phyloP scores from a whole-genome alignment of 64 coral and sea anemone species.

The Platygyra sinensis region DNA sequence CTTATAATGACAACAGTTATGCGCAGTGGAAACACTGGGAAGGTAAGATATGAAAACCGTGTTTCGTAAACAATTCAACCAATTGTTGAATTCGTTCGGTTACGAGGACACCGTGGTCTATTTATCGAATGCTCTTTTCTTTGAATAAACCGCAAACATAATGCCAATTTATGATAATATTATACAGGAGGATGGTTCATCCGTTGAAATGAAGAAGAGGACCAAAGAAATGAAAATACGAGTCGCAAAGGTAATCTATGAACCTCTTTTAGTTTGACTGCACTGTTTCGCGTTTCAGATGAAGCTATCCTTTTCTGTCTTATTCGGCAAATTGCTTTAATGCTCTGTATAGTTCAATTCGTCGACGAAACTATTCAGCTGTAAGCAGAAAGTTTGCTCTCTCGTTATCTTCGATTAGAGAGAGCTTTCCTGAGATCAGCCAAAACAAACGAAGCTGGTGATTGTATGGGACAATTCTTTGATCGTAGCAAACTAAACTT shows the following conservation, averaged over 20 bases:
- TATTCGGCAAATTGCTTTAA: not conserved
- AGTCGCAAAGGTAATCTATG: slow-evolving; percentile 13
- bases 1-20: slow-evolving; percentile 22
- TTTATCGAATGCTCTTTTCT: not conserved
- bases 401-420: not conserved
- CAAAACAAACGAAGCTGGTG: not conserved
- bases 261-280: not conserved
- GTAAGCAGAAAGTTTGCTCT: not conserved
- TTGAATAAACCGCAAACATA: not conserved
- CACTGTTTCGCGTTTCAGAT: too few relatives aligned
- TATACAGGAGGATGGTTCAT: slow-evolving; percentile 3
- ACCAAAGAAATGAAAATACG: slow-evolving; percentile 43
- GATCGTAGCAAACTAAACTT: not conserved
- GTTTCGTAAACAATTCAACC: not conserved
- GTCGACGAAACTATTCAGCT: not conserved
- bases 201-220: slow-evolving; percentile 45
- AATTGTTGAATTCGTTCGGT: not conserved
- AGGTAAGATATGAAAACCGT: slow-evolving; percentile 7
- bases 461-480: not conserved
- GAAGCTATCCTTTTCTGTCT: not conserved
- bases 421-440: not conserved
- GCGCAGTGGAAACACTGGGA: not conserved
- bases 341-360: not conserved
- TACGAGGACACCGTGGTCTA: not conserved
- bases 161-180: not conserved